phyloP scores from a whole-genome alignment of 92 coral and sea anemone species.

The Montipora capitata region DNA sequence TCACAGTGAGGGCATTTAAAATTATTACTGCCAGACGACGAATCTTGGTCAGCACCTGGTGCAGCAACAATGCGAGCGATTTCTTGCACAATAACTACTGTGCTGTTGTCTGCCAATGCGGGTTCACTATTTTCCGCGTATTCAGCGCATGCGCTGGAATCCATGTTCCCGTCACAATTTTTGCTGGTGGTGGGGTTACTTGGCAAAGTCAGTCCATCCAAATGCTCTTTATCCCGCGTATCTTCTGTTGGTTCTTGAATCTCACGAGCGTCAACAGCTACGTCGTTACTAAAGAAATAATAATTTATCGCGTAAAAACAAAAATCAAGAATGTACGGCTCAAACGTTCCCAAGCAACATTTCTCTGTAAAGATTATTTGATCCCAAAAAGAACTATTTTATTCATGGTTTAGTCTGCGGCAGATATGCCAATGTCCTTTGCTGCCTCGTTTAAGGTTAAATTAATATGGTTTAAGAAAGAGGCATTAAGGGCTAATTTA shows the following conservation, averaged over 20 bases:
- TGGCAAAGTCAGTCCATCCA: neutral
- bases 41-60: neutral
- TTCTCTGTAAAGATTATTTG: no score
- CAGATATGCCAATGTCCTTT: no score
- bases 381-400: no score
- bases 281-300: slow-evolving; percentile 11
- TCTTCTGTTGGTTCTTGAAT: neutral
- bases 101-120: neutral
- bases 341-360: no score
- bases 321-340: no score
- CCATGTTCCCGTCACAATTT: neutral
- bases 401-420: no score
- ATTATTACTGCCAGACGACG: neutral
- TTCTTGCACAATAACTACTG: slow-evolving; percentile 6
- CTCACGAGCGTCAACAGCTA: neutral
- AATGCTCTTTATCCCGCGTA: neutral
- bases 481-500: no score
- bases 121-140: neutral
- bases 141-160: neutral
- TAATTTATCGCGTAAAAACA: neutral
- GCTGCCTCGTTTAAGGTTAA: no score
- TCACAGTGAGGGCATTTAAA: slow-evolving; percentile 44
- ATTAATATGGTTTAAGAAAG: no score
- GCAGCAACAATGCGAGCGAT: neutral
- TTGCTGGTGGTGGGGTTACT: neutral